Evolutionary conservation across 2,113 vertebrate species (phyloP).

Genomic region (Circaetus gallicus): DNA sequence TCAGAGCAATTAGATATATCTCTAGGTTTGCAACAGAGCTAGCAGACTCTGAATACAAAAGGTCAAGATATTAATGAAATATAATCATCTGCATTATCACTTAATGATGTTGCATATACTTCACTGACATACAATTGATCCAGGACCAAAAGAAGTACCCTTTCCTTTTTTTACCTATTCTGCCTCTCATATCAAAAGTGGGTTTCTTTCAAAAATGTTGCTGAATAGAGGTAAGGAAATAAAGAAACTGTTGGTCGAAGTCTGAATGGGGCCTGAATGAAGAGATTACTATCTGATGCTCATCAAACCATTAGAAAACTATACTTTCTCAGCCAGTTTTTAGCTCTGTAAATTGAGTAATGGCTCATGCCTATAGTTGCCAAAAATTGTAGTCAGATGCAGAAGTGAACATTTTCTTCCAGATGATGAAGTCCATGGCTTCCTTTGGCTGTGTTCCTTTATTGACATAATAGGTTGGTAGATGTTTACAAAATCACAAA

Average conservation of each 20-base stretch:
- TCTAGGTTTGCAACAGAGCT: not conserved
- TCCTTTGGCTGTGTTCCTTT: not conserved
- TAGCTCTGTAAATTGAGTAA: constrained; percentile 23
- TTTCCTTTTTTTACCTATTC: not conserved
- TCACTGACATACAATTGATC: not conserved
- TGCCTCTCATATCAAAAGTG: not conserved
- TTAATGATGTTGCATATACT: not conserved
- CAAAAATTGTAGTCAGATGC: not conserved
- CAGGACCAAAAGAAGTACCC: not conserved
- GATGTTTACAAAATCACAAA: not conserved
- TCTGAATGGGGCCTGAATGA: not conserved
- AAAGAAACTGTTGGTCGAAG: not conserved
- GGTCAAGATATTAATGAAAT: not conserved
- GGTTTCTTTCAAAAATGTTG: not conserved
- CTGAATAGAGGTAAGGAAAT: not conserved
- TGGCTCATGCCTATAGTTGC: not conserved
- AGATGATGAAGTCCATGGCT: not conserved
- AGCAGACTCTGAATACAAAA: not conserved
- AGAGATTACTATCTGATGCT: not conserved
- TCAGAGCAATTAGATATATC: not conserved
- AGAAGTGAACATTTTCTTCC: not conserved
- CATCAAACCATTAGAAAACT: constrained; percentile 15
- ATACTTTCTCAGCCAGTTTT: not conserved
- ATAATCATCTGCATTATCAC: not conserved
- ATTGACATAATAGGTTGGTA: not conserved